Percentiles rank a stretch among this genome's conserved stretches.
phyloP scores from a whole-genome alignment of 1,140 invertebrate species.

The Coenobita brevimanus region DNA sequence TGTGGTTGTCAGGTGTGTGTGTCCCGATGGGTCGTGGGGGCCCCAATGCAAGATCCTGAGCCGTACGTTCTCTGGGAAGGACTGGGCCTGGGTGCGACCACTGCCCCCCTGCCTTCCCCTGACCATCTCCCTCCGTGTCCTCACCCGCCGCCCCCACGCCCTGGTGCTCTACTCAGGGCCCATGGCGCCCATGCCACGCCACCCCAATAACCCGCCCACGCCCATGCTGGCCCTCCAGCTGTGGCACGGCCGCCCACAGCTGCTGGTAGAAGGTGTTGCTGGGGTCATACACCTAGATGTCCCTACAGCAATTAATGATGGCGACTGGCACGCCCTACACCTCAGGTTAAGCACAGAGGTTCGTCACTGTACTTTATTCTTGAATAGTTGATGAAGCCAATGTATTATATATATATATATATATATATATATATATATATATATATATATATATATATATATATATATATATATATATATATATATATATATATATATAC shows the following conservation, averaged over 20 bases:
- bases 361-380: neutral
- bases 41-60: neutral
- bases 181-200: neutral
- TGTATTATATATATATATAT: no score
- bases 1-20: slow-evolving; percentile 24
- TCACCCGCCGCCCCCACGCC: slow-evolving; percentile 18
- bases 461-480: no score
- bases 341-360: neutral
- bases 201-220: neutral
- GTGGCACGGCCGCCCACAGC: neutral
- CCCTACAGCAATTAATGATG: neutral
- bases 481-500: no score
- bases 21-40: slow-evolving; percentile 11
- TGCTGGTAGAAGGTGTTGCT: slow-evolving; percentile 9
- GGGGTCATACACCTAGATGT: neutral
- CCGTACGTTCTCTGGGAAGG: slow-evolving; percentile 1
- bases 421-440: no score
- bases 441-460: no score
- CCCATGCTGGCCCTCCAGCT: slow-evolving; percentile 4
- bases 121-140: slow-evolving; percentile 15
- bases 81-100: slow-evolving; percentile 2
- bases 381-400: neutral
- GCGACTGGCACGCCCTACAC: slow-evolving; percentile 10
- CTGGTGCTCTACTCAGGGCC: slow-evolving; percentile 7
- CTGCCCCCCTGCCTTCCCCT: slow-evolving; percentile 14